A percentile compares a stretch with the other conserved stretches of the same genome.
Evolutionary conservation across 2,113 vertebrate species (phyloP).

Genomic region (Gambusia affinis): DNA sequence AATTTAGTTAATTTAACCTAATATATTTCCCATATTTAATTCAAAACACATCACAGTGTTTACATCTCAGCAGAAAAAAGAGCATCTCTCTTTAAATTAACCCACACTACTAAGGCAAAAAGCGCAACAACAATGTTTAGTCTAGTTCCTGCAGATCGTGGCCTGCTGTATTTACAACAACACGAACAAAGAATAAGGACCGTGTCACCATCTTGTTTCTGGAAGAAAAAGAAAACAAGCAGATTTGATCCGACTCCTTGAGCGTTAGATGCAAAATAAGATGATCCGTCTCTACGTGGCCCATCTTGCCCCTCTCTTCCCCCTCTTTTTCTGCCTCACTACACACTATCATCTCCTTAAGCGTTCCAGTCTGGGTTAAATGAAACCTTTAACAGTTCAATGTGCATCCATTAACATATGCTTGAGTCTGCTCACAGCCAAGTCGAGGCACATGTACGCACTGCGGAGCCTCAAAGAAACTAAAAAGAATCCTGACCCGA

Average conservation of each 20-base stretch:
- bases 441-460: conserved; percentile 28
- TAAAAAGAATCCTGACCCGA: conserved; percentile 31
- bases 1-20: too few species aligned
- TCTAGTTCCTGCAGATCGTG: neutral
- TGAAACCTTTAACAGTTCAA: conserved; percentile 79
- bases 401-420: conserved; percentile 79
- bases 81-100: too few species aligned
- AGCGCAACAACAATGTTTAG: neutral
- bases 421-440: conserved; percentile 64
- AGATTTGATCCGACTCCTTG: conserved; percentile 57
- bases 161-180: neutral
- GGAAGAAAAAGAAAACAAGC: conserved; percentile 19
- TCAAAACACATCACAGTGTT: too few species aligned
- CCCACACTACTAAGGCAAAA: too few species aligned
- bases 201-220: conserved; percentile 29
- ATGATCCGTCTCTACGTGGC: conserved; percentile 52
- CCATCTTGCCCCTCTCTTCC: conserved; percentile 45
- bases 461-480: conserved; percentile 18
- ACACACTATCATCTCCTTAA: conserved; percentile 77
- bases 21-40: too few species aligned
- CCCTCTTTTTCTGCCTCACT: conserved; percentile 71
- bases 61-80: too few species aligned
- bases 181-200: conserved; percentile 1
- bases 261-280: conserved; percentile 59
- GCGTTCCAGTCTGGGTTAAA: conserved; percentile 78